phyloP scores from a whole-genome alignment of 2,113 vertebrate genomes.

The Xiphophorus maculatus region DNA sequence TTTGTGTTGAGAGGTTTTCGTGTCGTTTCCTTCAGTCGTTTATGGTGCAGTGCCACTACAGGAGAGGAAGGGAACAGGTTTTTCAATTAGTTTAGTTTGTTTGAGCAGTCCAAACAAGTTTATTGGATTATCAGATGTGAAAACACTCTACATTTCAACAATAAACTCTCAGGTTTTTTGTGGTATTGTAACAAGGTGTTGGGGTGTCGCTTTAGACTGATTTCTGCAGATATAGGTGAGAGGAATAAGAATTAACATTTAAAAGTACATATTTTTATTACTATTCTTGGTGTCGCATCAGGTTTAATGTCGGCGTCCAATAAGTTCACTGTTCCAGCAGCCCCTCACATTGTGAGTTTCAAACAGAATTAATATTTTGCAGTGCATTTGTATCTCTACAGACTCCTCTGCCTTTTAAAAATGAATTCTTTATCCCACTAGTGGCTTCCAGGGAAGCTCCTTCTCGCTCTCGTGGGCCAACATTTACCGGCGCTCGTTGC shows the following conservation, averaged over 20 bases:
- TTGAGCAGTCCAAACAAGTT: no score
- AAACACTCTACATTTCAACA: no score
- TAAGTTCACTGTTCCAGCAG: not conserved
- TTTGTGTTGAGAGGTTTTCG: no score
- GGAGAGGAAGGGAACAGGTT: no score
- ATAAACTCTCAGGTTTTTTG: no score
- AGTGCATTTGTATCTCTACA: not conserved
- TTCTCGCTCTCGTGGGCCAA: slow-evolving; percentile 27
- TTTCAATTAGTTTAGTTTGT: no score
- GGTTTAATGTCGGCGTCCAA: not conserved
- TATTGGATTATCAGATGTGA: no score
- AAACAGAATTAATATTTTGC: not conserved
- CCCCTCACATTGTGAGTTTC: not conserved
- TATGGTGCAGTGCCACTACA: no score
- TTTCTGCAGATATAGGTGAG: not conserved
- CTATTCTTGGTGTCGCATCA: not conserved
- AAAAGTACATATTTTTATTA: not conserved
- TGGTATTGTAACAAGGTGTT: no score
- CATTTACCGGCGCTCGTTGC: slow-evolving; percentile 53
- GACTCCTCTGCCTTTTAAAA: slow-evolving; percentile 38
- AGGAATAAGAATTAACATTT: not conserved
- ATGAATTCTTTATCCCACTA: slow-evolving; percentile 61
- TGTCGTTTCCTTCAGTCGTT: no score
- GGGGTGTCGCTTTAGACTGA: not conserved
- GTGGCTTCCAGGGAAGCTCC: slow-evolving; percentile 46